phyloP scores from a whole-genome alignment of 2,888 invertebrate genomes.

The Pasiphila rectangulata region DNA sequence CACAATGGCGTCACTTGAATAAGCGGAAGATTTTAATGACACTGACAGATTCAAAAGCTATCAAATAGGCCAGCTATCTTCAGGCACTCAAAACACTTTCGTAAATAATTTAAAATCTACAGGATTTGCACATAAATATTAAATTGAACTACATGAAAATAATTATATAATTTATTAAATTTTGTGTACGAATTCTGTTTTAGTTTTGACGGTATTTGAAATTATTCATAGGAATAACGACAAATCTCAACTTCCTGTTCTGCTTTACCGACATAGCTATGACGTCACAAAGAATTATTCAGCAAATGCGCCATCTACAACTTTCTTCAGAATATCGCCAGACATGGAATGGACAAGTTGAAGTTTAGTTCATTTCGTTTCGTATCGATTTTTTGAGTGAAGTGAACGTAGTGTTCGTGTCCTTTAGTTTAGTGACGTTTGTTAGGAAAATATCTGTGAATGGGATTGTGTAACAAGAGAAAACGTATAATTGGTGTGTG shows the following conservation, averaged over 20 bases:
- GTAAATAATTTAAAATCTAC: no score
- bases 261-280: constrained; percentile 56
- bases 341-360: constrained; percentile 48
- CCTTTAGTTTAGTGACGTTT: constrained; percentile 86
- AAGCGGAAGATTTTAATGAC: constrained; percentile 66
- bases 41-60: constrained; percentile 49
- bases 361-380: constrained; percentile 83
- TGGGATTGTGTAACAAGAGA: constrained; percentile 87
- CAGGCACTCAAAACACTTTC: no score
- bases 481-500: constrained; percentile 85
- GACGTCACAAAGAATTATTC: constrained; percentile 54
- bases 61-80: no score
- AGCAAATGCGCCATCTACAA: constrained; percentile 62
- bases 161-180: neutral
- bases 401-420: constrained; percentile 85
- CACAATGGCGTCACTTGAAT: constrained; percentile 90
- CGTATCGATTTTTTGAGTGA: constrained; percentile 90
- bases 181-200: neutral
- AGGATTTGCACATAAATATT: no score
- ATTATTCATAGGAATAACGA: neutral
- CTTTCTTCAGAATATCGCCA: constrained; percentile 42
- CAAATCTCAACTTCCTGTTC: constrained; percentile 28
- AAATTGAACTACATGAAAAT: neutral
- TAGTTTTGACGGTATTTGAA: neutral
- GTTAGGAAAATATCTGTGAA: constrained; percentile 87